Conservation (phyloP, 2,888 invertebrate genomes). For the Tachystola acroxantha region DNA sequence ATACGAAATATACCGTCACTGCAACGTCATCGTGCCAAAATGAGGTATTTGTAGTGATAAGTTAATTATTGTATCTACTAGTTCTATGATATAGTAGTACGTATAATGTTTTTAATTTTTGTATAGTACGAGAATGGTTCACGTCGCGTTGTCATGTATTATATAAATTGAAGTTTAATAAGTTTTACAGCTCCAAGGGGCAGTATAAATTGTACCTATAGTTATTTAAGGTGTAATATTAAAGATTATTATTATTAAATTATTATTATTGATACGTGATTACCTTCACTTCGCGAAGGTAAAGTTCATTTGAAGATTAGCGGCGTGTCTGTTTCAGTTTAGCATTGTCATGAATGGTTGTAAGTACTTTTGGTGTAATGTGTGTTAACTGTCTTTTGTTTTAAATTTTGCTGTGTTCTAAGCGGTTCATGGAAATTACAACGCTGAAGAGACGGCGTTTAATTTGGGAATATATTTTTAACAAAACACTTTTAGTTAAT, state of each 20-base stretch:
- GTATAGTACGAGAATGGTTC: conserved; percentile 64
- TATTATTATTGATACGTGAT: conserved; percentile 23
- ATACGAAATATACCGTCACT: conserved; percentile 57
- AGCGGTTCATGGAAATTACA: conserved; percentile 26
- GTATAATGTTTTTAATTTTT: conserved; percentile 77
- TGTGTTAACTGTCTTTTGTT: conserved; percentile 7
- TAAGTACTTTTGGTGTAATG: conserved; percentile 10
- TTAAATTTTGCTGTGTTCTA: conserved; percentile 10
- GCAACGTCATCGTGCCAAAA: conserved; percentile 47
- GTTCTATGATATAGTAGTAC: conserved; percentile 70
- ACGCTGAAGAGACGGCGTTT: too few species aligned
- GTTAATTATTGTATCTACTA: conserved; percentile 72
- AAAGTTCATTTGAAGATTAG: conserved; percentile 2
- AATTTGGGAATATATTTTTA: too few species aligned
- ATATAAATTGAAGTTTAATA: conserved; percentile 58
- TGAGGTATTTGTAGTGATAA: conserved; percentile 63
- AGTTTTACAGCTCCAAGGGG: conserved; percentile 53
- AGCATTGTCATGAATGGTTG: conserved; percentile 2
- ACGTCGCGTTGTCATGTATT: conserved; percentile 56
- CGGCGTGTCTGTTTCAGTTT: too few species aligned
- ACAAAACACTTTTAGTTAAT: too few species aligned
- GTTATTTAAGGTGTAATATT: conserved; percentile 65
- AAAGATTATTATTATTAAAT: conserved; percentile 33
- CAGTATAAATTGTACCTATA: conserved; percentile 63
- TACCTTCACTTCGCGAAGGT: conserved; percentile 24